Conservation (phyloP, 2,113 vertebrate genomes). For the Antigone vipio region DNA sequence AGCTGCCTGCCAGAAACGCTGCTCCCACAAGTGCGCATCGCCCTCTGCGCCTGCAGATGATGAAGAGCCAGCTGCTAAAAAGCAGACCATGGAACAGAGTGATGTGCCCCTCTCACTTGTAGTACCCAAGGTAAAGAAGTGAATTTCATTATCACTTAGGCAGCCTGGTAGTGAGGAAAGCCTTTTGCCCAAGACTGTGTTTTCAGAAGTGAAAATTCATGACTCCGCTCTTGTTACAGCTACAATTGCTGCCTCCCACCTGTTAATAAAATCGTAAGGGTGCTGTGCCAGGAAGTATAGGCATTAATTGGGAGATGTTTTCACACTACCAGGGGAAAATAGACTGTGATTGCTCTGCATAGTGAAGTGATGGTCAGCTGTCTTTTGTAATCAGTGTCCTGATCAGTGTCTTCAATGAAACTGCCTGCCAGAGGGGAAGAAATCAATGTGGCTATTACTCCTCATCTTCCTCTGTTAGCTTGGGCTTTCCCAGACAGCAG, state of each 20-base stretch:
- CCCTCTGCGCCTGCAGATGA: neutral
- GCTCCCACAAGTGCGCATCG: neutral
- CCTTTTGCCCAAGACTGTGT: neutral
- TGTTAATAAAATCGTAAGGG: neutral
- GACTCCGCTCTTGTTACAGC: neutral
- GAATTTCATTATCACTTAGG: neutral
- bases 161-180: neutral
- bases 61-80: slow-evolving; percentile 66
- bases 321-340: neutral
- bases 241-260: neutral
- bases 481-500: neutral
- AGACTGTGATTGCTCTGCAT: neutral
- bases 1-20: slow-evolving; percentile 47
- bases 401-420: neutral
- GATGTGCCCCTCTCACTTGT: slow-evolving; percentile 70
- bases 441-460: neutral
- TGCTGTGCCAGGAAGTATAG: neutral
- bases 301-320: neutral
- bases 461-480: neutral
- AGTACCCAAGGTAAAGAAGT: slow-evolving; percentile 70
- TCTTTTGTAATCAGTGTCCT: neutral
- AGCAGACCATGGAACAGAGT: slow-evolving; percentile 37
- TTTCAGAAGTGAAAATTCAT: neutral
- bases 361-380: neutral
- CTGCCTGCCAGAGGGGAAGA: neutral